phyloP scores from a whole-genome alignment of 1,140 invertebrate species.

The Drosophila nigrodunni region DNA sequence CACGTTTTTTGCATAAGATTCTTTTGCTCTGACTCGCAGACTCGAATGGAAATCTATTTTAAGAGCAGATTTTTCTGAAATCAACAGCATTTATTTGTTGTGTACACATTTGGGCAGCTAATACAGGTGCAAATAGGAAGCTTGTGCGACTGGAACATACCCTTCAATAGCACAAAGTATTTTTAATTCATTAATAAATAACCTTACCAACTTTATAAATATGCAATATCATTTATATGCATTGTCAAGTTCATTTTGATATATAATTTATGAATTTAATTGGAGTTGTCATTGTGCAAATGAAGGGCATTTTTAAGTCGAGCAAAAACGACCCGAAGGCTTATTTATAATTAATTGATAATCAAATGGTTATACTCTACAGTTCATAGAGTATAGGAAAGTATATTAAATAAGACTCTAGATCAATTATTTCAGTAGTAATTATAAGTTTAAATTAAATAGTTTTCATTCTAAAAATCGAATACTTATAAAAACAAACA shows the following conservation, averaged over 20 bases:
- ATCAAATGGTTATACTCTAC: too few species aligned
- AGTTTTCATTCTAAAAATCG: not conserved
- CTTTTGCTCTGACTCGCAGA: constrained; percentile 62
- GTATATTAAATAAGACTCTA: too few species aligned
- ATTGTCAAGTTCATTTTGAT: not conserved
- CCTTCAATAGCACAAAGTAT: not conserved
- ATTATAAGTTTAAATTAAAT: not conserved
- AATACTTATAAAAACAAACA: not conserved
- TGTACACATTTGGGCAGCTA: constrained; percentile 54
- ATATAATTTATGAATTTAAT: not conserved
- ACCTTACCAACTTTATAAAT: not conserved
- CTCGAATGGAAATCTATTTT: constrained; percentile 75
- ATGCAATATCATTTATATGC: not conserved
- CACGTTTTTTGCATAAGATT: constrained; percentile 78
- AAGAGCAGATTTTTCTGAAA: constrained; percentile 12
- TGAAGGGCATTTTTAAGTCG: constrained; percentile 12
- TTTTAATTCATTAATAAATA: not conserved
- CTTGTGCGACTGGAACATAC: constrained; percentile 11
- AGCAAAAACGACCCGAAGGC: not conserved
- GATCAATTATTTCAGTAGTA: too few species aligned
- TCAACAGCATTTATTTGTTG: constrained; percentile 13
- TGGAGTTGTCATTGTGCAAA: not conserved
- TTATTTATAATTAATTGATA: not conserved
- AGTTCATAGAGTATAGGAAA: too few species aligned
- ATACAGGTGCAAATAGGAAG: constrained; percentile 47